These are phyloP conservation scores for Epinephelus lanceolatus DNA, from an alignment of 2,113 vertebrate species.

Conservation along the genomic window DNA sequence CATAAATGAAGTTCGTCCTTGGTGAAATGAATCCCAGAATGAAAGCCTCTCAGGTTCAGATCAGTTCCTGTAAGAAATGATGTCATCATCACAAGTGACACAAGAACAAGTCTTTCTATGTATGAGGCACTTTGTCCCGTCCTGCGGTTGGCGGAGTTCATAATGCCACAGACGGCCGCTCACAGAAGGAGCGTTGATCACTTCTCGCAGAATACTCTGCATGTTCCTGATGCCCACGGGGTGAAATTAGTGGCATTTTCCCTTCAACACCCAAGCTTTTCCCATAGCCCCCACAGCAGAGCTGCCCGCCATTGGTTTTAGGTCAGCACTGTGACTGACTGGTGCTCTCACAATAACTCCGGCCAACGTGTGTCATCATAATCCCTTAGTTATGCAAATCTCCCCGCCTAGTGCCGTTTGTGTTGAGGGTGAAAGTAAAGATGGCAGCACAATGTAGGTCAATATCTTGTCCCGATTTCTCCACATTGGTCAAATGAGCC, in stretches of 20 bases:
- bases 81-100: constrained; percentile 61
- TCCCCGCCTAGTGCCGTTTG: constrained; percentile 57
- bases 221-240: constrained; percentile 89
- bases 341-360: constrained; percentile 74
- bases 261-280: constrained; percentile 89
- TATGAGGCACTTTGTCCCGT: constrained; percentile 76
- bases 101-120: constrained; percentile 48
- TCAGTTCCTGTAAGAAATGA: constrained; percentile 57
- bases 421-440: constrained; percentile 74
- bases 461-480: constrained; percentile 65
- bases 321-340: constrained; percentile 75
- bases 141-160: constrained; percentile 54
- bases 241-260: constrained; percentile 89
- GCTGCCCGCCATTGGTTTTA: constrained; percentile 59
- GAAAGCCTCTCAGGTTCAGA: constrained; percentile 46
- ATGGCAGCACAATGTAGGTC: constrained; percentile 75
- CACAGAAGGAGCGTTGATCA: constrained; percentile 70
- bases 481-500: constrained; percentile 54
- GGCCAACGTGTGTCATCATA: constrained; percentile 77
- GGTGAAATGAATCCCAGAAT: constrained; percentile 19
- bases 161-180: constrained; percentile 68
- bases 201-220: constrained; percentile 85
- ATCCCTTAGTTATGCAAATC: constrained; percentile 83
- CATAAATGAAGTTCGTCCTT: not conserved
- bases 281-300: constrained; percentile 80